Conservation (phyloP, 1,140 invertebrate genomes). For the Drosophila ficusphila region DNA sequence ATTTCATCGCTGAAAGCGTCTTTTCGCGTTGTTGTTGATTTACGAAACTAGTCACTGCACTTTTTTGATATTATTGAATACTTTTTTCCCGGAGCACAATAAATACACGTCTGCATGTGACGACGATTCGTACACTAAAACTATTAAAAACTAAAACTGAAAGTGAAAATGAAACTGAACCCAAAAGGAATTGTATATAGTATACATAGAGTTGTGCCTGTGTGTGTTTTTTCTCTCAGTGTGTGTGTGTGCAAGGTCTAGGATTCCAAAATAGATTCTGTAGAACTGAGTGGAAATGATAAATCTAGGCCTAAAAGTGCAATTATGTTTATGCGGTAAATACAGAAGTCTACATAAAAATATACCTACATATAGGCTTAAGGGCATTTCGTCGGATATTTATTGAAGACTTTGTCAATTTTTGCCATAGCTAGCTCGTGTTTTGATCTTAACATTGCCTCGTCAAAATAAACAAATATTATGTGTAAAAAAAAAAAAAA, state of each 20-base stretch:
- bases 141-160: neutral
- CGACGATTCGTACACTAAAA: too few species aligned
- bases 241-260: neutral
- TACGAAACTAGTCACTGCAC: too few species aligned
- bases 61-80: too few species aligned
- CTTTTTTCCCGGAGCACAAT: too few species aligned
- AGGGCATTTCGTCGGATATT: conserved; percentile 19
- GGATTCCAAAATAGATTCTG: neutral
- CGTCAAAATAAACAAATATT: neutral
- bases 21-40: too few species aligned
- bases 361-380: conserved; percentile 6
- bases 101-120: too few species aligned
- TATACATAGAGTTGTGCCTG: conserved; percentile 4
- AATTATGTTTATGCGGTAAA: conserved; percentile 52
- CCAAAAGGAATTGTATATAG: conserved; percentile 8
- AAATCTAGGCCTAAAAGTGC: conserved; percentile 60
- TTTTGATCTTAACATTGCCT: conserved; percentile 7
- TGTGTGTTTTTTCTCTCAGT: neutral
- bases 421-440: conserved; percentile 28
- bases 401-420: conserved; percentile 22
- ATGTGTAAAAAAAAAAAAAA: neutral
- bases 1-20: too few species aligned
- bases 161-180: conserved; percentile 1
- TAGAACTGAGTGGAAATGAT: conserved; percentile 3
- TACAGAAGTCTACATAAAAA: conserved; percentile 10